Percentiles rank a stretch among this genome's conserved stretches.
These are phyloP conservation scores for Metopolophium dirhodum DNA, from an alignment of 1,140 invertebrate genomes.

Conservation along the genomic window DNA sequence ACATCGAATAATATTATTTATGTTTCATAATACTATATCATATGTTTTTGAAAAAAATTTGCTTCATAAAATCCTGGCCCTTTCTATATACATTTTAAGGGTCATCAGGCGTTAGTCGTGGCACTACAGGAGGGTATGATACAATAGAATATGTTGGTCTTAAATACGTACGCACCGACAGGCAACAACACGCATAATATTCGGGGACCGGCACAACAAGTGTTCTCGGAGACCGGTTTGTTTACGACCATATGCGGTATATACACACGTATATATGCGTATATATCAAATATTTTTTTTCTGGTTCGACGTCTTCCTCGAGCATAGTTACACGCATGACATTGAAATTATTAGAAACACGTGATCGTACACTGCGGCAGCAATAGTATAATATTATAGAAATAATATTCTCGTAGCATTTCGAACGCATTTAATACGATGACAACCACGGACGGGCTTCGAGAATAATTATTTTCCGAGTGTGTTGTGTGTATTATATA, in stretches of 20 bases:
- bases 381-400: not conserved
- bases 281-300: constrained; percentile 18
- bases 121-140: not conserved
- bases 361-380: not conserved
- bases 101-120: not conserved
- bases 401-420: not conserved
- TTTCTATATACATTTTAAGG: not conserved
- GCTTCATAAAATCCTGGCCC: too few relatives aligned
- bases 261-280: not conserved
- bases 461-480: not conserved
- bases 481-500: not conserved
- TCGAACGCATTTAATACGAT: not conserved
- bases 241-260: constrained; percentile 37
- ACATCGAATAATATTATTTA: not conserved
- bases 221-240: constrained; percentile 42
- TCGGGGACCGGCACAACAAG: not conserved
- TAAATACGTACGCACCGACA: not conserved
- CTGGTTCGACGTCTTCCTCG: not conserved
- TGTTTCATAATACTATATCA: not conserved
- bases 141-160: not conserved
- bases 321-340: not conserved
- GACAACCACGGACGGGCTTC: not conserved
- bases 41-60: not conserved
- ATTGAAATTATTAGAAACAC: constrained; percentile 9
- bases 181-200: not conserved